Evolutionary conservation across 2,888 invertebrate genomes (phyloP).

Genomic region (Acanthococcus lagerstroemiae): DNA sequence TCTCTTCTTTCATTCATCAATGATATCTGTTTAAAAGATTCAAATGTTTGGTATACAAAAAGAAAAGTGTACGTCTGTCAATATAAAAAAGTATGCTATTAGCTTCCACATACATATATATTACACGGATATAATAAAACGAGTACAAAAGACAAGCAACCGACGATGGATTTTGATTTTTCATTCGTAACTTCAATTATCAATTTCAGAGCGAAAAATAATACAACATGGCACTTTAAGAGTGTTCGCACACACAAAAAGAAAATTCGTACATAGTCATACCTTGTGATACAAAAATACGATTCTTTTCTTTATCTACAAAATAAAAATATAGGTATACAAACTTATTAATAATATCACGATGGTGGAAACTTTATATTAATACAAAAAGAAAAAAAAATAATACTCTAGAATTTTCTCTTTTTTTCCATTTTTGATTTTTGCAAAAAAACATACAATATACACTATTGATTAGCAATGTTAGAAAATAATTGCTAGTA

Average conservation of each 20-base stretch:
- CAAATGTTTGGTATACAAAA: background rate
- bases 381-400: background rate
- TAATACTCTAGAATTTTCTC: too few species aligned
- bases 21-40: too few species aligned
- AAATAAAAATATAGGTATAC: slow-evolving; percentile 13
- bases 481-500: slow-evolving; percentile 24
- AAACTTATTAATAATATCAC: slow-evolving; percentile 28
- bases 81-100: background rate
- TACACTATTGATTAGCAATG: slow-evolving; percentile 9
- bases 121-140: background rate
- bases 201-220: background rate
- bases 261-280: background rate
- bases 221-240: slow-evolving; percentile 7
- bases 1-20: too few species aligned
- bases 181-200: too few species aligned
- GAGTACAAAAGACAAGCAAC: too few species aligned
- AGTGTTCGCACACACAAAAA: background rate
- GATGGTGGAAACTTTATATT: background rate
- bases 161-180: too few species aligned
- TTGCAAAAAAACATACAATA: slow-evolving; percentile 1
- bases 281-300: slow-evolving; percentile 6
- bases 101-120: too few species aligned
- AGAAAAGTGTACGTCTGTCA: too few species aligned
- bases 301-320: slow-evolving; percentile 4
- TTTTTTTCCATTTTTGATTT: too few species aligned